Percentiles rank a stretch among this genome's conserved stretches.
Evolutionary conservation across 2,113 vertebrate species (phyloP).

Genomic region (Arenaria interpres): DNA sequence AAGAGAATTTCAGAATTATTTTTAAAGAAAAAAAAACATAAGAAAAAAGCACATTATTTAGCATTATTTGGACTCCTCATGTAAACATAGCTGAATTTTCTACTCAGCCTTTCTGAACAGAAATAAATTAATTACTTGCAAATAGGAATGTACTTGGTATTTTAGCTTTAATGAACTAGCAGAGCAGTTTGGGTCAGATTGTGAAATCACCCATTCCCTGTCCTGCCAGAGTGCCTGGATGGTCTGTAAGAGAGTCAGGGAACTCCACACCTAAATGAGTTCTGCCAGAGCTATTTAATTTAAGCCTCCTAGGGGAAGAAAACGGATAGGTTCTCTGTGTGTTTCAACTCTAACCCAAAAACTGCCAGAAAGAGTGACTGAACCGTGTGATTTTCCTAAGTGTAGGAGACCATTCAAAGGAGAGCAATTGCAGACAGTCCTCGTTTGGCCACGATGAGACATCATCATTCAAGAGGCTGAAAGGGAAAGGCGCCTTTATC

Average conservation of each 20-base stretch:
- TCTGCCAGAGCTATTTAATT: neutral
- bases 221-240: neutral
- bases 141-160: neutral
- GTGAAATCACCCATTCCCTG: neutral
- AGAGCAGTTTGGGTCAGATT: neutral
- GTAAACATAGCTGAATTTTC: neutral
- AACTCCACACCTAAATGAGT: neutral
- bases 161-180: neutral
- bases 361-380: neutral
- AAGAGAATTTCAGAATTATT: neutral
- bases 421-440: neutral
- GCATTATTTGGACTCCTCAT: neutral
- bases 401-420: neutral
- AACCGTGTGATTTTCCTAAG: neutral
- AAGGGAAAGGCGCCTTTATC: neutral
- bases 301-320: neutral
- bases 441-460: accelerated
- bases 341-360: neutral
- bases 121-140: neutral
- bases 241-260: neutral
- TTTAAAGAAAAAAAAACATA: neutral
- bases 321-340: neutral
- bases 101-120: neutral
- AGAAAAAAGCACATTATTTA: neutral
- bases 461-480: neutral